Evolutionary conservation across 2,113 vertebrate species (phyloP), one percentile per base, ranked within the genome.

Genomic region (Pituophis catenifer): DNA sequence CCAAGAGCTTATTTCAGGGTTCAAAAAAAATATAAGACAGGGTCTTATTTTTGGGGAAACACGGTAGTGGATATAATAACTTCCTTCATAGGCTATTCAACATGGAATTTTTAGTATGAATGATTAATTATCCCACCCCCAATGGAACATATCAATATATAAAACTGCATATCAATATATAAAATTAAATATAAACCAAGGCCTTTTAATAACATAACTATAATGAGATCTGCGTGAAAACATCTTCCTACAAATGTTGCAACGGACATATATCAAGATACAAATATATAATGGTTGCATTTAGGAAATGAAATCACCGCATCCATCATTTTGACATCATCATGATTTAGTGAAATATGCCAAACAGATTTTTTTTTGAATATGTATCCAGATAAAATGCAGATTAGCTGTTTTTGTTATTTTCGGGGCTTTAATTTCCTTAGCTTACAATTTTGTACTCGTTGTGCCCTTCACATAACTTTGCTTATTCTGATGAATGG

Each of bases 121-220:
- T 96, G 95, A 94, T 97, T 97, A 97, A 97, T 95, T 96, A 95
- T 97, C 96, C 62, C 87, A 87, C 95, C 95, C 95, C 96, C 90
- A 86, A 59, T 53, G 65, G 95, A 93, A 97, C 33, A 21, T 81
- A 44, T 44, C 75, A 4, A 38, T 75, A 70, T 70, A 70, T 57
- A 21, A 23, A 58, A 58, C 57, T 75, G 2, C 17, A 17, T 33
- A 97, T 97, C 96, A 95, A 97, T 97, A 96, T 95, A 97, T 96
- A 97, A 97, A 97, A 94, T 95, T 97, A 97, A 98, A 97, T 96
- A 96, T 96, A 97, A 88, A 70, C 0, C 94, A 91, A 65, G 57
- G 92, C 70, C 96, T 85, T 92, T 97, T 96, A 96, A 96, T 94
- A 97, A 93, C 94, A 91, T 93, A 97, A 93, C 96, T 91, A 91